These are phyloP conservation scores for Alviniconcha marisindica DNA, from an alignment of 1,140 invertebrate genomes.

Conservation along the genomic window DNA sequence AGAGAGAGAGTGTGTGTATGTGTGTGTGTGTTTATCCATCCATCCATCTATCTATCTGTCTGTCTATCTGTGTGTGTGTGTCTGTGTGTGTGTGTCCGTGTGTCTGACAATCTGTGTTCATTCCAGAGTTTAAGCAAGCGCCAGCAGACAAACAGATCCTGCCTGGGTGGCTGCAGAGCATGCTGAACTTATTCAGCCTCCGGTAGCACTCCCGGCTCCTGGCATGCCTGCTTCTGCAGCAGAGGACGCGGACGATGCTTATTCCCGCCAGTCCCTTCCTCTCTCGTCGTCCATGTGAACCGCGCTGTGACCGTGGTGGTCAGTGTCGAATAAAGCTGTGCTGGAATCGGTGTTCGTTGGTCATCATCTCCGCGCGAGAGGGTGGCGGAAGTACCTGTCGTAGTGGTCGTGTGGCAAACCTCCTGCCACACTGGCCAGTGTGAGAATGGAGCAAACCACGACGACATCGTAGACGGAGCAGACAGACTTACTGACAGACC, in stretches of 20 bases:
- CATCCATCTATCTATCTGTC: background rate
- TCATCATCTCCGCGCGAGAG: background rate
- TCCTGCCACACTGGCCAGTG: background rate
- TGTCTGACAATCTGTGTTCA: background rate
- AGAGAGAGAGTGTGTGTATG: background rate
- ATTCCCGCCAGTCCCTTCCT: no score
- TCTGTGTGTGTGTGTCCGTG: background rate
- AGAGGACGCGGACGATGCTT: background rate
- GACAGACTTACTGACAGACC: background rate
- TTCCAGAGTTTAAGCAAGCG: background rate
- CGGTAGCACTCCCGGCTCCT: background rate
- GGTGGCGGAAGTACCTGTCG: background rate
- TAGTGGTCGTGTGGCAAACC: no score
- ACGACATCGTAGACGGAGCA: background rate
- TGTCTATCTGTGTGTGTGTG: constrained; percentile 1
- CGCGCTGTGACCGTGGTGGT: no score
- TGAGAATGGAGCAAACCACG: no score
- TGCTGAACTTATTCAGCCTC: background rate
- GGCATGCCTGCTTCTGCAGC: background rate
- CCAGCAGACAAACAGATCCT: background rate
- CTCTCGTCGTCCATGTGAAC: no score
- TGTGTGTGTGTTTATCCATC: background rate
- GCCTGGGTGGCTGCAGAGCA: background rate
- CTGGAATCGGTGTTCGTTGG: no score
- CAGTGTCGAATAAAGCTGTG: no score